Evolutionary conservation across 2,888 invertebrate species (phyloP).

Genomic region (Drosophila robusta): DNA sequence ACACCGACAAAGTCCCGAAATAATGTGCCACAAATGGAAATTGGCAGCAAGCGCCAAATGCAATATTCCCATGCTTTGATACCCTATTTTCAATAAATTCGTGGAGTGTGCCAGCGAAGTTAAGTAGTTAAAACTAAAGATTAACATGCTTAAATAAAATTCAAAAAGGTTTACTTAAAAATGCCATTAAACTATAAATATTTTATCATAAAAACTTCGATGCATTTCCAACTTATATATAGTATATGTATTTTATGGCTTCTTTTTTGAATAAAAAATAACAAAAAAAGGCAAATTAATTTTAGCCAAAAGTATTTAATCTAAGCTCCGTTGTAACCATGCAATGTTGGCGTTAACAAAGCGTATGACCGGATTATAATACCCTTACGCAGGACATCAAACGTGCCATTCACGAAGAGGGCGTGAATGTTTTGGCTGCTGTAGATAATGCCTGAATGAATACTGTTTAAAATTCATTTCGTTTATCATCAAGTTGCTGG

Average conservation of each 20-base stretch:
- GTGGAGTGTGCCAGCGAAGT: no score
- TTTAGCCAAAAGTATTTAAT: not conserved
- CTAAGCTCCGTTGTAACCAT: not conserved
- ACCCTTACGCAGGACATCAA: slow-evolving; percentile 21
- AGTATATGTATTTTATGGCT: no score
- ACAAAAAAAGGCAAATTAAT: not conserved
- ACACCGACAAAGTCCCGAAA: slow-evolving; percentile 21
- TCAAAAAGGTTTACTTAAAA: no score
- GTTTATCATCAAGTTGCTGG: slow-evolving; percentile 67
- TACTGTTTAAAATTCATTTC: slow-evolving; percentile 78
- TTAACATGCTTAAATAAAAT: no score
- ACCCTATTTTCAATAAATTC: slow-evolving; percentile 3
- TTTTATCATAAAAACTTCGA: no score
- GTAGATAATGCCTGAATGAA: slow-evolving; percentile 65
- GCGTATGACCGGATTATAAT: slow-evolving; percentile 12
- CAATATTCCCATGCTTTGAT: slow-evolving; percentile 2
- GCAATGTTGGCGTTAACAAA: slow-evolving; percentile 8
- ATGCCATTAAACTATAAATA: no score
- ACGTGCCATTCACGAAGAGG: not conserved
- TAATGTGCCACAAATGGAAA: slow-evolving; percentile 29
- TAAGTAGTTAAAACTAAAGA: no score
- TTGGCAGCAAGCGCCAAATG: not conserved
- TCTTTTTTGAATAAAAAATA: no score
- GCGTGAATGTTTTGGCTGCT: slow-evolving; percentile 24
- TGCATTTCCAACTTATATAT: not conserved